phyloP scores from a whole-genome alignment of 2,888 invertebrate genomes.

The Drosophila diplacantha region DNA sequence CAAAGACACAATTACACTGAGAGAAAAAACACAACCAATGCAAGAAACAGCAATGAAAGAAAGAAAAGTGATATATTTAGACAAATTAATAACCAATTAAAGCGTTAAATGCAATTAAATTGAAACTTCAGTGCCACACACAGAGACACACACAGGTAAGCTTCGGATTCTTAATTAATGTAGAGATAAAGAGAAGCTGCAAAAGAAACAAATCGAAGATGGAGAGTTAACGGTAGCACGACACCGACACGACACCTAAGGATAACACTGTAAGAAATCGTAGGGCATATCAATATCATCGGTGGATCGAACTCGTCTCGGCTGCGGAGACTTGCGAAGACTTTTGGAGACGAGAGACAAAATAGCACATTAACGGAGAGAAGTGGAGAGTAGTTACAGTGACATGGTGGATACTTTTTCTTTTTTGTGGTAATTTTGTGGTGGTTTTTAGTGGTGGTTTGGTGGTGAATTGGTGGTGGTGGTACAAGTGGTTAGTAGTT shows the following conservation, averaged over 20 bases:
- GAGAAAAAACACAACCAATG: conserved; percentile 40
- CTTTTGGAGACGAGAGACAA: conserved; percentile 39
- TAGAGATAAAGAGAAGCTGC: conserved; percentile 32
- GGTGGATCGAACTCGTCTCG: conserved; percentile 29
- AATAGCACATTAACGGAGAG: conserved; percentile 60
- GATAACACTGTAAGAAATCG: conserved; percentile 64
- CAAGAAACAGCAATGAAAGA: conserved; percentile 36
- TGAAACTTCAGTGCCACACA: conserved; percentile 32
- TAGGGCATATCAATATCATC: conserved; percentile 32
- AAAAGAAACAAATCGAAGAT: conserved; percentile 51
- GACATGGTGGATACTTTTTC: conserved; percentile 32
- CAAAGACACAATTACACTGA: conserved; percentile 48
- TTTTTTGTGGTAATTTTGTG: conserved; percentile 17
- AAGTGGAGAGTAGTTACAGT: conserved; percentile 63
- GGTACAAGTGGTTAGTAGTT: conserved; percentile 51
- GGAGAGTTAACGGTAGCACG: conserved; percentile 61
- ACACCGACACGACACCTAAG: conserved; percentile 62
- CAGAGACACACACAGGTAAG: conserved; percentile 10
- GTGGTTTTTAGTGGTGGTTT: conserved; percentile 29
- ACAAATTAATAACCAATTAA: conserved; percentile 36
- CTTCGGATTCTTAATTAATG: conserved; percentile 3
- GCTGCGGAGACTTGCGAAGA: conserved; percentile 32
- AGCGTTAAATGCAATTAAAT: conserved; percentile 28
- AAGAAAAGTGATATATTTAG: conserved; percentile 20
- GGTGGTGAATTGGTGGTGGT: conserved; percentile 43